Evolutionary conservation across 2,797 vertebrate genomes (phyloP).

Genomic region (Coracias cyanogaster): DNA sequence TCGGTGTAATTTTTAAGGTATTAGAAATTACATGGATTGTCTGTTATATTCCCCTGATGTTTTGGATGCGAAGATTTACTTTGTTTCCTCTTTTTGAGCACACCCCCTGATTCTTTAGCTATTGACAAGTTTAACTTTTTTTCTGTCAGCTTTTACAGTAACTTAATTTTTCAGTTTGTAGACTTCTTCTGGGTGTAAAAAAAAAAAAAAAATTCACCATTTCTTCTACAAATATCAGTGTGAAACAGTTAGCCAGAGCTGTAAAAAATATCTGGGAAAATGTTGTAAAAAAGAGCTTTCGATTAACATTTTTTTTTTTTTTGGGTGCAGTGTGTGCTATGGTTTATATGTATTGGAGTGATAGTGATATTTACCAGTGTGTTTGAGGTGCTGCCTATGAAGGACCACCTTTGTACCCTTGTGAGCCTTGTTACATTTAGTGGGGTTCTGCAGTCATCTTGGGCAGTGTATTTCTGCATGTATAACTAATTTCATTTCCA

Average conservation of each 20-base stretch:
- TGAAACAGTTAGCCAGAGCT: neutral
- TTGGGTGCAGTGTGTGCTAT: neutral
- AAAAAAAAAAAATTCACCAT: neutral
- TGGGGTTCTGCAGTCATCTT: neutral
- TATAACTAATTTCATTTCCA: neutral
- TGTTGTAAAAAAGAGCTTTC: neutral
- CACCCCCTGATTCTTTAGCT: neutral
- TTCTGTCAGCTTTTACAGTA: neutral
- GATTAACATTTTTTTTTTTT: neutral
- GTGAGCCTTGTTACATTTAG: neutral
- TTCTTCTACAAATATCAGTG: neutral
- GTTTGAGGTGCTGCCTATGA: neutral
- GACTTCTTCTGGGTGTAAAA: neutral
- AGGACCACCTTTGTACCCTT: neutral
- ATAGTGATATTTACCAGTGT: neutral
- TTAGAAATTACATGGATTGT: neutral
- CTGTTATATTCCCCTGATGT: neutral
- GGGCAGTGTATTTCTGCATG: fast-evolving
- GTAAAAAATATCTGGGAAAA: neutral
- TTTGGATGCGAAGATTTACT: neutral
- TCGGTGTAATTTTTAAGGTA: neutral
- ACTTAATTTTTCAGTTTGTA: neutral
- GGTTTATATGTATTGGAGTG: neutral
- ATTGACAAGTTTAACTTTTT: neutral
- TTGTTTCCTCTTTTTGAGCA: neutral